Conservation (phyloP, 2,113 vertebrate genomes). For the Leptodactylus fuscus region DNA sequence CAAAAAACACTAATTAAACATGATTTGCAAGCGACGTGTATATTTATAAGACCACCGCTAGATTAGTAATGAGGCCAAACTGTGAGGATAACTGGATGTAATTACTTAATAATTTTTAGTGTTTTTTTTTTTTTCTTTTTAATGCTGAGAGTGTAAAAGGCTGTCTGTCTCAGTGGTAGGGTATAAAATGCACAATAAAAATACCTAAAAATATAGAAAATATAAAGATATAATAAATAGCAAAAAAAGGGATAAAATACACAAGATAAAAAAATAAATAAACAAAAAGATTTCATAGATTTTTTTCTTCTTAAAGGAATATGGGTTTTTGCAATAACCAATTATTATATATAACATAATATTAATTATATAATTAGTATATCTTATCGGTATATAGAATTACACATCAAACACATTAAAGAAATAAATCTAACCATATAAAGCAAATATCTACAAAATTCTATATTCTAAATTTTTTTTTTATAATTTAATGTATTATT, state of each 20-base stretch:
- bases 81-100: neutral
- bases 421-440: too few relatives aligned
- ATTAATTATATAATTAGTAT: too few relatives aligned
- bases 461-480: too few relatives aligned
- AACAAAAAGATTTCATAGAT: neutral
- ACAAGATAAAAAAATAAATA: neutral
- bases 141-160: neutral
- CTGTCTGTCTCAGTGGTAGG: neutral
- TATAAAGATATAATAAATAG: too few relatives aligned
- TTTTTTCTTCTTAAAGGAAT: too few relatives aligned
- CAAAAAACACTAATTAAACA: slow-evolving; percentile 29
- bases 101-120: slow-evolving; percentile 15
- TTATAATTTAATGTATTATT: too few relatives aligned
- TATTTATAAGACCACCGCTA: slow-evolving; percentile 36
- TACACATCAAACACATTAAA: too few relatives aligned
- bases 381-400: too few relatives aligned
- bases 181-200: too few relatives aligned
- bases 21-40: neutral
- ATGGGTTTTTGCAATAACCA: too few relatives aligned
- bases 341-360: too few relatives aligned
- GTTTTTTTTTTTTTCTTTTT: neutral
- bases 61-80: slow-evolving; percentile 32
- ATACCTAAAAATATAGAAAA: neutral
- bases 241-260: neutral
- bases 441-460: too few relatives aligned